Percentiles rank a stretch among this genome's conserved stretches.
Evolutionary conservation across 92 coral and sea anemone genomes (phyloP).

Genomic region (Heliopora coerulea): DNA sequence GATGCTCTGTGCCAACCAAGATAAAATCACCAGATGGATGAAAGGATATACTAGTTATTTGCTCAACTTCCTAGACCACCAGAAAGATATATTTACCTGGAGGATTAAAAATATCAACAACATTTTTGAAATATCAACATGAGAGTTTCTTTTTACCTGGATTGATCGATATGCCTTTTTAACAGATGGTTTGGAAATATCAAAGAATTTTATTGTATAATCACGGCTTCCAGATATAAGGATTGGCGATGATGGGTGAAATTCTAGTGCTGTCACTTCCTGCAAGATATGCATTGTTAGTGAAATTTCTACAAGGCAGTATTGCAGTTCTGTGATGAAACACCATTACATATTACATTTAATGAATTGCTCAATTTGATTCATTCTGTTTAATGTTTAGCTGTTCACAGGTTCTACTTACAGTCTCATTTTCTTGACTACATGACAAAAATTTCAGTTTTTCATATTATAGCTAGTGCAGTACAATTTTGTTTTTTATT

Average conservation of each 20-base stretch:
- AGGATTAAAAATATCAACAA: background rate
- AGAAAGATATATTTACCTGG: background rate
- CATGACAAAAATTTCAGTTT: no score
- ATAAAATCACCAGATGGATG: conserved; percentile 95
- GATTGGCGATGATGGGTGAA: conserved; percentile 78
- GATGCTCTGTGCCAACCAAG: conserved; percentile 93
- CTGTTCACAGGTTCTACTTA: no score
- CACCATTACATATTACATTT: no score
- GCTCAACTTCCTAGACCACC: conserved; percentile 81
- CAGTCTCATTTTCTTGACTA: no score
- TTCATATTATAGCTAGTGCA: no score
- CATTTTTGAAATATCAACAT: background rate
- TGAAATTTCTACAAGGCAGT: no score
- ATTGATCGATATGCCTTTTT: conserved; percentile 91
- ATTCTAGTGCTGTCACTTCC: conserved; percentile 91
- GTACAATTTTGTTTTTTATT: no score
- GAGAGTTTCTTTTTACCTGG: conserved; percentile 57
- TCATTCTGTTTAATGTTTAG: no score
- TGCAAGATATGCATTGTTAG: conserved; percentile 16
- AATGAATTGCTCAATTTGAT: no score
- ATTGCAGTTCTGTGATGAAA: no score
- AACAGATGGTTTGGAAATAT: conserved; percentile 95
- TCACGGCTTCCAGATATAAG: conserved; percentile 89
- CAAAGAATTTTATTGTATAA: conserved; percentile 85
- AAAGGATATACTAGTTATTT: conserved; percentile 80